These are phyloP conservation scores for Myotis brandtii DNA, from an alignment of 2,113 vertebrate species.

Conservation along the genomic window DNA sequence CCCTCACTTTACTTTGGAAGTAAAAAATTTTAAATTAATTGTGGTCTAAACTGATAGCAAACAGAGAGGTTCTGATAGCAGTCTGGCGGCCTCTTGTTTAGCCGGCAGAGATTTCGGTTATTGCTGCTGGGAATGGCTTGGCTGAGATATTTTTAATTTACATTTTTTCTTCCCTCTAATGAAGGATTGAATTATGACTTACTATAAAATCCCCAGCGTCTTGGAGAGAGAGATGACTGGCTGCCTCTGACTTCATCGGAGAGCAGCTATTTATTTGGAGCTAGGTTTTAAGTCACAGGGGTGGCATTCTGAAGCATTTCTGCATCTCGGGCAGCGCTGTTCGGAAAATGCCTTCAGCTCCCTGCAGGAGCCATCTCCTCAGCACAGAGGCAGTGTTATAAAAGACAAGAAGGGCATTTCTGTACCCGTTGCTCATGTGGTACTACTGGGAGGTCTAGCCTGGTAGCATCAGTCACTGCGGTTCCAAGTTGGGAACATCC, in stretches of 20 bases:
- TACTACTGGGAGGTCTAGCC: not conserved
- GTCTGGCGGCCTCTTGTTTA: conserved; percentile 70
- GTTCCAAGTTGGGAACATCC: not conserved
- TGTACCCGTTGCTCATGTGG: not conserved
- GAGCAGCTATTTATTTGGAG: conserved; percentile 62
- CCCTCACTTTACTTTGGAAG: conserved; percentile 78
- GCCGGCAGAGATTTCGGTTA: conserved; percentile 72
- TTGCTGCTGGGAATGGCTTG: conserved; percentile 80
- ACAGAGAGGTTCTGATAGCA: conserved; percentile 70
- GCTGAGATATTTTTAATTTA: conserved; percentile 79
- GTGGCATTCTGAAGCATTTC: not conserved
- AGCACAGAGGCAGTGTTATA: not conserved
- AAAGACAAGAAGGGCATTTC: not conserved
- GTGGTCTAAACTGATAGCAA: conserved; percentile 79
- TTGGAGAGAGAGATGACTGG: conserved; percentile 47
- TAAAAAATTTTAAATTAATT: conserved; percentile 81
- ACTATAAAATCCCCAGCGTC: conserved; percentile 69
- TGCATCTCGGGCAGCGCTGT: not conserved
- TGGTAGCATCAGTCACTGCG: not conserved
- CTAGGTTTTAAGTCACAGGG: not conserved
- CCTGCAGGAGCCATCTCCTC: not conserved
- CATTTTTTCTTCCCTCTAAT: conserved; percentile 73
- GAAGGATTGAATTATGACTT: conserved; percentile 81
- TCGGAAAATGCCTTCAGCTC: not conserved
- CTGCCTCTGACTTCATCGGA: conserved; percentile 55